Evolutionary conservation across 2,888 invertebrate genomes (phyloP).

Genomic region (Spicauda simplicius): DNA sequence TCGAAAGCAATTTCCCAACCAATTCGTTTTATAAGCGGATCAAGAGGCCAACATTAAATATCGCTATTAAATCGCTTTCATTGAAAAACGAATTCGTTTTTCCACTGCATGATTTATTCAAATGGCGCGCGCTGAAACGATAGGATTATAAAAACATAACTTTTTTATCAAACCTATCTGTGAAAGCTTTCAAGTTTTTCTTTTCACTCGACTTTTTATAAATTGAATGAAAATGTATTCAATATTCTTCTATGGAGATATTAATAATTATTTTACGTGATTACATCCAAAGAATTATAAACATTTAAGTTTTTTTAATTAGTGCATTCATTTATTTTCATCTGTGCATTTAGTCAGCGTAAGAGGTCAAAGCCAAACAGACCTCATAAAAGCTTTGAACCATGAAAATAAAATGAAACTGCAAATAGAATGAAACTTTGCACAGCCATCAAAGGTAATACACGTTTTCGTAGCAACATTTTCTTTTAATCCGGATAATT

Average conservation of each 20-base stretch:
- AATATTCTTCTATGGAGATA: background rate
- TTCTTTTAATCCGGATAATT: constrained; percentile 35
- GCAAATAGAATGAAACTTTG: constrained; percentile 37
- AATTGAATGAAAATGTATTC: constrained; percentile 9
- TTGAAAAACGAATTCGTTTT: constrained; percentile 37
- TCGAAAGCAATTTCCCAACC: constrained; percentile 83
- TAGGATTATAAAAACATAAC: constrained; percentile 38
- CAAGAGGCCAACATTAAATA: constrained; percentile 80
- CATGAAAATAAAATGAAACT: constrained; percentile 36
- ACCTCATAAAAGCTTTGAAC: constrained; percentile 29
- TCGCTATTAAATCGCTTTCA: constrained; percentile 73
- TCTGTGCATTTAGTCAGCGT: constrained; percentile 20
- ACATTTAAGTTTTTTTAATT: background rate
- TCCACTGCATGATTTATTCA: constrained; percentile 37
- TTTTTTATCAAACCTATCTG: constrained; percentile 29
- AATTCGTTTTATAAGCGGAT: constrained; percentile 82
- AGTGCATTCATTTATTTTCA: constrained; percentile 12
- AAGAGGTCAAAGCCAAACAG: constrained; percentile 28
- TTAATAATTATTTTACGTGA: background rate
- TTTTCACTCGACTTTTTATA: constrained; percentile 22
- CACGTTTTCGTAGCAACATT: constrained; percentile 34
- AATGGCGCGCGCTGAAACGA: constrained; percentile 35
- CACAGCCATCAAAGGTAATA: constrained; percentile 36
- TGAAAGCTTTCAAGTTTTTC: constrained; percentile 24
- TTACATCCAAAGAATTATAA: too few species aligned